Conservation (phyloP, 2,113 vertebrate genomes). For the Rhabdornis inornatus region DNA sequence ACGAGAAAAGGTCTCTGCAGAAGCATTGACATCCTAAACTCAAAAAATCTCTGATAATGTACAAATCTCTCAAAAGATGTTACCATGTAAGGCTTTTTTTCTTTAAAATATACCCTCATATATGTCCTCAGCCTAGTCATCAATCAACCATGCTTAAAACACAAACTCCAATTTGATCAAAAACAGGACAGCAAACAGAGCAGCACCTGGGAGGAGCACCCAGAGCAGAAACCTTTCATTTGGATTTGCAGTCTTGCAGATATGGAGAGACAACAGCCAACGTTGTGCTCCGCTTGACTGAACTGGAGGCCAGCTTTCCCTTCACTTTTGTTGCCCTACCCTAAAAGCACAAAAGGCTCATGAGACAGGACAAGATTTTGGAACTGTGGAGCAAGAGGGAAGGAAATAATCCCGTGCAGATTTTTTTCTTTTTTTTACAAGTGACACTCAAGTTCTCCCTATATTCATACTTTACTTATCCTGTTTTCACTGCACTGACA, state of each 20-base stretch:
- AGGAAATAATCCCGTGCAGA: not conserved
- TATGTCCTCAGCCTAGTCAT: not conserved
- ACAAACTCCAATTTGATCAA: not conserved
- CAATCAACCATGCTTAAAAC: not conserved
- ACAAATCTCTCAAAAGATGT: not conserved
- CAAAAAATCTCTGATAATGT: not conserved
- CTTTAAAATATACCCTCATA: not conserved
- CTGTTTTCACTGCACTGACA: constrained; percentile 60
- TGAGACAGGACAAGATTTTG: not conserved
- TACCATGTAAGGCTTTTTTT: not conserved
- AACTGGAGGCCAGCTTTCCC: not conserved
- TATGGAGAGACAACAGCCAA: not conserved
- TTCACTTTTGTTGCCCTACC: not conserved
- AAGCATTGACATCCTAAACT: not conserved
- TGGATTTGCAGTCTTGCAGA: not conserved
- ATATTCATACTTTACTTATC: constrained; percentile 53
- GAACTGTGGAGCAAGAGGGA: not conserved
- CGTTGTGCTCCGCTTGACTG: not conserved
- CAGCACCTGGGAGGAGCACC: not conserved
- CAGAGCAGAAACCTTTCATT: not conserved
- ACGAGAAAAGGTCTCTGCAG: not conserved
- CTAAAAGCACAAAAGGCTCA: not conserved
- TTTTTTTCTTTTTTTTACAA: constrained; percentile 52
- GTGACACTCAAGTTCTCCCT: constrained; percentile 22
- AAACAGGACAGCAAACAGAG: not conserved